Percentiles rank a stretch among this genome's conserved stretches.
These are phyloP conservation scores for Hippolais icterina DNA, from an alignment of 2,113 vertebrate species.

Conservation along the genomic window DNA sequence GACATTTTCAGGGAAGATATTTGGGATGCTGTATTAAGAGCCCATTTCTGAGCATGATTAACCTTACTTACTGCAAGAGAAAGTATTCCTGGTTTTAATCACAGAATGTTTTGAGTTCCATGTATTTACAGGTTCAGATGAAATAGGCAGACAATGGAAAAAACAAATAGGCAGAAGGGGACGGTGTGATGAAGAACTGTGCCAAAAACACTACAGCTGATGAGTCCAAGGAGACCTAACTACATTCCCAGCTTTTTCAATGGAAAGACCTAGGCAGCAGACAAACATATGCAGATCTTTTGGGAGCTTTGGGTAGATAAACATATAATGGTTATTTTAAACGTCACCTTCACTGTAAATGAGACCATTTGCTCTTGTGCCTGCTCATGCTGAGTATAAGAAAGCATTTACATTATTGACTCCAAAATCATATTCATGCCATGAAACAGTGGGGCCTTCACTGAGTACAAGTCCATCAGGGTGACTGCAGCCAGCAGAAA, in stretches of 20 bases:
- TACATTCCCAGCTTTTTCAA: background rate
- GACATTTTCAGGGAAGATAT: slow-evolving; percentile 43
- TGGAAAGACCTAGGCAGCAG: background rate
- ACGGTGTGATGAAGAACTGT: background rate
- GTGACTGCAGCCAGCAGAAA: slow-evolving; percentile 21
- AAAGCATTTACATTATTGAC: slow-evolving; percentile 28
- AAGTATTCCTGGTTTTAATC: slow-evolving; percentile 21
- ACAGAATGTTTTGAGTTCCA: background rate
- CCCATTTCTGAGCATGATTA: slow-evolving; percentile 24
- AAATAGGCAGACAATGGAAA: background rate
- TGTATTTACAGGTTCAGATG: slow-evolving; percentile 2
- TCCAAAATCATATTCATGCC: background rate
- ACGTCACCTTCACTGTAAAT: background rate
- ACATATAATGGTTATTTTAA: background rate
- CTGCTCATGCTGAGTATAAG: background rate
- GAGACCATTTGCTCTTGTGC: background rate
- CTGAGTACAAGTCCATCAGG: background rate
- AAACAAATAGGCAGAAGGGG: background rate
- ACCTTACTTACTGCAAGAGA: background rate
- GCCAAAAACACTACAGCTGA: background rate
- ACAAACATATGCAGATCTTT: background rate
- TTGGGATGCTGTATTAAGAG: slow-evolving; percentile 42
- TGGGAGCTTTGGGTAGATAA: background rate
- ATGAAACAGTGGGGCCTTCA: slow-evolving; percentile 6
- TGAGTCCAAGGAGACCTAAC: background rate